A percentile compares a stretch with the other conserved stretches of the same genome.
Evolutionary conservation across 2,797 vertebrate genomes (phyloP).

Genomic region (Paratrypauchen microcephalus): DNA sequence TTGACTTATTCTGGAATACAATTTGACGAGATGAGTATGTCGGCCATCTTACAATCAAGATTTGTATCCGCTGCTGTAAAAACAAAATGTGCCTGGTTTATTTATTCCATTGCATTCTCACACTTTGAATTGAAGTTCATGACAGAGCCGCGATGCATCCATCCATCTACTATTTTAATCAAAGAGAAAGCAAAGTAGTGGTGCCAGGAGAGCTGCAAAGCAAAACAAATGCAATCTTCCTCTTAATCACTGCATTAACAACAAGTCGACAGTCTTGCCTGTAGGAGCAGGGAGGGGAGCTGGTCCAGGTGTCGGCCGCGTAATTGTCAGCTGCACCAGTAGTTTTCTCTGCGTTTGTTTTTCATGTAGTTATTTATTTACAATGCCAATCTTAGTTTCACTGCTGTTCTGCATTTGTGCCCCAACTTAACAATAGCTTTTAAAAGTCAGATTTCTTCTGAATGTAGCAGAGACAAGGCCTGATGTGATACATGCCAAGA

Average conservation of each 20-base stretch:
- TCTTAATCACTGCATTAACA: slow-evolving; percentile 73
- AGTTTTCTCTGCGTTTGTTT: slow-evolving; percentile 30
- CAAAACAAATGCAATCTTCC: slow-evolving; percentile 65
- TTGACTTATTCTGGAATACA: slow-evolving; percentile 7
- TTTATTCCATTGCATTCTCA: slow-evolving; percentile 34
- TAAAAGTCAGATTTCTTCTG: slow-evolving; percentile 41
- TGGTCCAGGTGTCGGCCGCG: slow-evolving; percentile 60
- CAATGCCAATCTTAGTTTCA: slow-evolving; percentile 51
- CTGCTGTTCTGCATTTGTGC: slow-evolving; percentile 55
- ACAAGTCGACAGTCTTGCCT: slow-evolving; percentile 58
- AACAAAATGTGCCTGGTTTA: slow-evolving; percentile 11
- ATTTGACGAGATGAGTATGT: slow-evolving; percentile 3
- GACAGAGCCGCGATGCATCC: slow-evolving; percentile 42
- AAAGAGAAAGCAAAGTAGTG: slow-evolving; percentile 64
- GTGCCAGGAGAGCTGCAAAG: slow-evolving; percentile 59
- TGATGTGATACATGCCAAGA: slow-evolving; percentile 35
- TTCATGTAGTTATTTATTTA: slow-evolving; percentile 27
- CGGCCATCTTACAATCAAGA: slow-evolving; percentile 13
- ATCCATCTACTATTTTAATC: slow-evolving; percentile 64
- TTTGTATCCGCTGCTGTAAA: slow-evolving; percentile 1
- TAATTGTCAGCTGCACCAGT: slow-evolving; percentile 61
- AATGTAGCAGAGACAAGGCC: not conserved
- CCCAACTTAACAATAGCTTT: slow-evolving; percentile 58
- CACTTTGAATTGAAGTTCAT: slow-evolving; percentile 48
- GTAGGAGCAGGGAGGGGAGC: slow-evolving; percentile 53